These are phyloP conservation scores for Pseudomyrmex sp. DNA, from an alignment of 1,140 invertebrate species.

Conservation along the genomic window DNA sequence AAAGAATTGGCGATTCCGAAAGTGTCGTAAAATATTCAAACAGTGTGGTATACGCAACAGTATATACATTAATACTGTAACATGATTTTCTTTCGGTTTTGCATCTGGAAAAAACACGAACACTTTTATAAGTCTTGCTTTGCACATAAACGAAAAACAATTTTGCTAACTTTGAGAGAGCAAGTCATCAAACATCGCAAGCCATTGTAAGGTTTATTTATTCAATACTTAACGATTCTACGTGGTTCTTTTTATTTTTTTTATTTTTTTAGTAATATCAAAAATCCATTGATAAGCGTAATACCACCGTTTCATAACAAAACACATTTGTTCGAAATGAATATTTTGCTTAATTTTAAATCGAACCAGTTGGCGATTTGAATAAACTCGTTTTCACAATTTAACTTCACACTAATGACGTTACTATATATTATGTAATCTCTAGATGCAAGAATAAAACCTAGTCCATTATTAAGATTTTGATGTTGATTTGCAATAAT, in stretches of 20 bases:
- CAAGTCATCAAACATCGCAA: no score
- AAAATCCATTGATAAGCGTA: slow-evolving; percentile 12
- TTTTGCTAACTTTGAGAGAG: slow-evolving; percentile 12
- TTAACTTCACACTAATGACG: slow-evolving; percentile 81
- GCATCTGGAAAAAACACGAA: neutral
- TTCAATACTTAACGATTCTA: slow-evolving; percentile 16
- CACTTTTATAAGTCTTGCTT: slow-evolving; percentile 25
- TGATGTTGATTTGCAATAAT: neutral
- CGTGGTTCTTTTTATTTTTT: neutral
- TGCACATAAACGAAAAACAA: slow-evolving; percentile 12
- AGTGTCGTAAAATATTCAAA: neutral
- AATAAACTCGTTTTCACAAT: slow-evolving; percentile 63
- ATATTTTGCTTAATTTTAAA: slow-evolving; percentile 71
- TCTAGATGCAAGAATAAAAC: slow-evolving; percentile 82
- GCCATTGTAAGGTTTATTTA: neutral
- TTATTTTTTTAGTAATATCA: slow-evolving; percentile 16
- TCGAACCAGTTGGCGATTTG: slow-evolving; percentile 37
- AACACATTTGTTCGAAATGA: slow-evolving; percentile 34
- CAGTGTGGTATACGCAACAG: neutral
- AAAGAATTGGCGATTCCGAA: neutral
- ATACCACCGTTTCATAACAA: neutral
- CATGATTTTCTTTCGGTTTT: slow-evolving; percentile 12
- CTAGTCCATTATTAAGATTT: slow-evolving; percentile 78
- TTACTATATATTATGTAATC: slow-evolving; percentile 83
- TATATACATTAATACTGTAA: slow-evolving; percentile 2